Evolutionary conservation across 1,140 invertebrate species (phyloP).

Genomic region (Trinorchestia longiramus): DNA sequence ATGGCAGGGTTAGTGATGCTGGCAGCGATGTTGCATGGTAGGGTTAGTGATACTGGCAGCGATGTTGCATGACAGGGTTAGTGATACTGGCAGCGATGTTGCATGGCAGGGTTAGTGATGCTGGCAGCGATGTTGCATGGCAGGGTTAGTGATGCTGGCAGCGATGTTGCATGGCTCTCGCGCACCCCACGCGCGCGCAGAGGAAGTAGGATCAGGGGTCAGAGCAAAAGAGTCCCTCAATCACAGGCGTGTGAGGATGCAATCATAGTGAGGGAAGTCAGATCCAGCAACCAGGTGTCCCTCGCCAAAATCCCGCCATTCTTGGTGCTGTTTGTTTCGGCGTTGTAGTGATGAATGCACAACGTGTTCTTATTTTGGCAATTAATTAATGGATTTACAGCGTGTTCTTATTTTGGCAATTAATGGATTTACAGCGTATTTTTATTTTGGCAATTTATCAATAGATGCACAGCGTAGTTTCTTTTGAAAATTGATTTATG

Average conservation of each 20-base stretch:
- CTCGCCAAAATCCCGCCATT: not conserved
- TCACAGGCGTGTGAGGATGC: not conserved
- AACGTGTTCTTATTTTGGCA: too few relatives aligned
- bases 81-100: not conserved
- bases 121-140: not conserved
- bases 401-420: too few relatives aligned
- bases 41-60: not conserved
- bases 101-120: not conserved
- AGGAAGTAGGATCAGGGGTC: conserved; percentile 33
- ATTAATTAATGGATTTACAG: too few relatives aligned
- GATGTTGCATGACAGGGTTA: not conserved
- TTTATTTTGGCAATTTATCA: not conserved
- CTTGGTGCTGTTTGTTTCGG: not conserved
- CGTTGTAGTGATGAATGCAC: too few relatives aligned
- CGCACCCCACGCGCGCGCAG: not conserved
- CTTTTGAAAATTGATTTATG: not conserved
- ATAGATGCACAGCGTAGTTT: not conserved
- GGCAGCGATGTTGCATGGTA: not conserved
- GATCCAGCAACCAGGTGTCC: not conserved
- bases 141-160: not conserved
- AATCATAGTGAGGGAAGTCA: not conserved
- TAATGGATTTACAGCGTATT: too few relatives aligned
- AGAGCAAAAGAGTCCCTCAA: not conserved
- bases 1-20: not conserved
- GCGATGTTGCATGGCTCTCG: not conserved